Evolutionary conservation across 2,113 vertebrate genomes (phyloP).

Genomic region (Lutjanus erythropterus): DNA sequence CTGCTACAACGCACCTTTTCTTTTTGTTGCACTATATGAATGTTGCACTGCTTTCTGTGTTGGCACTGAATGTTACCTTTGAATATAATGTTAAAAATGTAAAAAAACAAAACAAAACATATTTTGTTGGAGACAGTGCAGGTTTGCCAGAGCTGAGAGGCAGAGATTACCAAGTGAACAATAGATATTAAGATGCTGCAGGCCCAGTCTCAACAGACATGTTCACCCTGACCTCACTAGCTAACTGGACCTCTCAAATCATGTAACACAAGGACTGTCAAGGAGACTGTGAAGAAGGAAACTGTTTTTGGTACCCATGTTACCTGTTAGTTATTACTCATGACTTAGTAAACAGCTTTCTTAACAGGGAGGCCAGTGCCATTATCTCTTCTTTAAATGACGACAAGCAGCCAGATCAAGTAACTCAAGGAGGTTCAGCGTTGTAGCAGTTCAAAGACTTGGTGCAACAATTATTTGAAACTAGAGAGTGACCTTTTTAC

Average conservation of each 20-base stretch:
- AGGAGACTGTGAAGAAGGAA: slow-evolving; percentile 20
- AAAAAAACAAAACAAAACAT: not conserved
- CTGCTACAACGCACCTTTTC: not conserved
- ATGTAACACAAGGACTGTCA: slow-evolving; percentile 46
- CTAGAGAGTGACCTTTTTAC: slow-evolving; percentile 61
- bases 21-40: not conserved
- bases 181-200: not conserved
- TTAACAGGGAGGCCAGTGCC: slow-evolving; percentile 8
- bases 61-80: slow-evolving; percentile 1
- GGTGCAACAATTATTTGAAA: slow-evolving; percentile 54
- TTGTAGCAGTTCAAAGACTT: slow-evolving; percentile 60
- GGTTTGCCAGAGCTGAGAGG: not conserved
- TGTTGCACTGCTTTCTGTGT: not conserved
- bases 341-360: slow-evolving; percentile 42
- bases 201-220: not conserved
- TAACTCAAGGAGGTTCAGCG: slow-evolving; percentile 60
- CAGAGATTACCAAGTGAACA: not conserved
- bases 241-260: slow-evolving; percentile 48
- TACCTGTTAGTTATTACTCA: slow-evolving; percentile 51
- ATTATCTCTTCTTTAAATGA: slow-evolving; percentile 52
- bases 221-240: slow-evolving; percentile 1
- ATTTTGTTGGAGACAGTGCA: not conserved
- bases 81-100: not conserved
- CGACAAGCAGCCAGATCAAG: slow-evolving; percentile 31
- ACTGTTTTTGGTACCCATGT: slow-evolving; percentile 38